Evolutionary conservation across 2,797 vertebrate genomes (phyloP), one percentile per base, ranked within the genome.

Genomic region (Oceanodroma leucorhoa): DNA sequence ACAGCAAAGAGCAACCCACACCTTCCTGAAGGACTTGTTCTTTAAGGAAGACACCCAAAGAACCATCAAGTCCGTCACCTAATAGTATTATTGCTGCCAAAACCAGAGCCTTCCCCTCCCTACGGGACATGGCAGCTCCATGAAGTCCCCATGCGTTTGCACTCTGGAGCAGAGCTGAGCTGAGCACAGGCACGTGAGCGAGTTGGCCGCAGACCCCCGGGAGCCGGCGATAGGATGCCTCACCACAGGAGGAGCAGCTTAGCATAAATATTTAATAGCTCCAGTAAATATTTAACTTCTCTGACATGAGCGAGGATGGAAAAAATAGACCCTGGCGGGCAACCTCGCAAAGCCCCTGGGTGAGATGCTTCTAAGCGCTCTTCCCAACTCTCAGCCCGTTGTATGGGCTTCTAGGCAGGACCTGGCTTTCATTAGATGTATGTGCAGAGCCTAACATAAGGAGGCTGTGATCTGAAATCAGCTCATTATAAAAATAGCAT

Each of bases 231-330:
- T 84, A 57, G 70, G 84, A 90, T 81, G 60, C 26, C 66, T 96
- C 91, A 72, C 89, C 72, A 50, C 0, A 30, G 67, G 77, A 93
- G 62, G 67, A 93, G 88, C 73, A 89, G 80, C 78, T 81, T 75
- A 95, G 75, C 67, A 8, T 97, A 97, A 97, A 97, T 97, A 97
- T 96, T 96, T 95, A 94, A 92, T 85, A 65, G 55, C 58, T 95
- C 87, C 81, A 88, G 93, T 97, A 97, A 97, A 97, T 97, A 97
- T 98, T 98, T 96, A 96, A 94, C 96, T 97, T 97, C 92, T 96
- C 64, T 18, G 13, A 90, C 87, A 90, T 95, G 94, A 94, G 91
- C 22, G 87, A 94, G 55, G 65, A 94, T 90, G 96, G 96, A 96
- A 97, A 97, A 95, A 95, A 57, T 64, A 96, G 97, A 95, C 95